Percentiles rank a stretch among this genome's conserved stretches.
Conservation (phyloP, 1,140 invertebrate species). For the Neomicropteryx cornuta region DNA sequence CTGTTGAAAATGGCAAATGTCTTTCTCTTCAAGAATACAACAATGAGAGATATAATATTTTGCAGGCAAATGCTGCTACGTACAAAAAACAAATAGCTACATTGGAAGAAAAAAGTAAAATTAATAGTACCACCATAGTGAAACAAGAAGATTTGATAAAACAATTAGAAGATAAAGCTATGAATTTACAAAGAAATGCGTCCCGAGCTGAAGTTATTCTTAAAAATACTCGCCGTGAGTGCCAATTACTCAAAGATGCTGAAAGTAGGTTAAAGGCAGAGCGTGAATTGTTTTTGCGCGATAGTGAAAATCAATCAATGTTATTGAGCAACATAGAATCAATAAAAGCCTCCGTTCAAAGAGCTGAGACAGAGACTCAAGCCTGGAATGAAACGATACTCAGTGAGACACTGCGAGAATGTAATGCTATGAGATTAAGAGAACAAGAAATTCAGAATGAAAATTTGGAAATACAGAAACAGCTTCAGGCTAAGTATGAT, state of each 20-base stretch:
- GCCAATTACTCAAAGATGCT: slow-evolving; percentile 60
- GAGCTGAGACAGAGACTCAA: slow-evolving; percentile 69
- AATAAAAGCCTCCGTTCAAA: slow-evolving; percentile 72
- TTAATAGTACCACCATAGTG: slow-evolving; percentile 63
- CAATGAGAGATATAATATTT: slow-evolving; percentile 69
- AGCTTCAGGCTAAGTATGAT: too few relatives aligned
- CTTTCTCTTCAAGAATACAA: slow-evolving; percentile 59
- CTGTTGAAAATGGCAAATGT: slow-evolving; percentile 57
- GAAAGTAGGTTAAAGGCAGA: slow-evolving; percentile 67
- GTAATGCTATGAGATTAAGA: slow-evolving; percentile 60
- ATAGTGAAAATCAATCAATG: slow-evolving; percentile 64
- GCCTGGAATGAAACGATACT: slow-evolving; percentile 62
- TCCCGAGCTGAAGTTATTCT: slow-evolving; percentile 62
- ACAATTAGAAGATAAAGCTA: slow-evolving; percentile 63
- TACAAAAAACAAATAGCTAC: slow-evolving; percentile 76
- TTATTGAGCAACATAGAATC: slow-evolving; percentile 69
- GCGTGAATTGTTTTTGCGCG: slow-evolving; percentile 60
- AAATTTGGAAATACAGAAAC: slow-evolving; percentile 59
- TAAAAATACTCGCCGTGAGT: slow-evolving; percentile 64
- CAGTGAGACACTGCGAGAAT: slow-evolving; percentile 72
- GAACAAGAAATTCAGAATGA: slow-evolving; percentile 69
- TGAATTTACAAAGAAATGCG: slow-evolving; percentile 61
- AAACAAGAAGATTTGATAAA: slow-evolving; percentile 80
- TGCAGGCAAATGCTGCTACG: slow-evolving; percentile 64
- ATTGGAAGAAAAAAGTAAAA: slow-evolving; percentile 74